These are phyloP conservation scores for Epirrita christyi DNA, from an alignment of 2,888 invertebrate species.

Conservation along the genomic window DNA sequence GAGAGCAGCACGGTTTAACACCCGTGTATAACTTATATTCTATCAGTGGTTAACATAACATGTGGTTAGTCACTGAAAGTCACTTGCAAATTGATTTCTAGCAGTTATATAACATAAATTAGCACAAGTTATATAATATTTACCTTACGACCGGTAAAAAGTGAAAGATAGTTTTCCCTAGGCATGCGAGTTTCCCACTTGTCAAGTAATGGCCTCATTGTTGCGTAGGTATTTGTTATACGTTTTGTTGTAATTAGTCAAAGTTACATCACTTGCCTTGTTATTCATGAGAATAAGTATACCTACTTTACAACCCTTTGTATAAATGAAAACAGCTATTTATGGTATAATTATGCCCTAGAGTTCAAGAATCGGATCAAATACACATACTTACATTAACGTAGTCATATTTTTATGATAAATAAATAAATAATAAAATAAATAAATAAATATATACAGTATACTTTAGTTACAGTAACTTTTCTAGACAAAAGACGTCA, in stretches of 20 bases:
- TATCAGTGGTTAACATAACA: no score
- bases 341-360: no score
- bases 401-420: no score
- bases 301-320: constrained; percentile 9
- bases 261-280: constrained; percentile 22
- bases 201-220: constrained; percentile 38
- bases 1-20: no score
- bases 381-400: no score
- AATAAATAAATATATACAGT: background rate
- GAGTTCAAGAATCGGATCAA: no score
- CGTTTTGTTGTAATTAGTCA: constrained; percentile 24
- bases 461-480: background rate
- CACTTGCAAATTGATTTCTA: constrained; percentile 15
- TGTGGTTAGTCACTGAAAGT: constrained; percentile 1
- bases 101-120: constrained; percentile 19
- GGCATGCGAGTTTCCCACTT: constrained; percentile 49
- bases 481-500: constrained; percentile 9
- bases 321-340: background rate
- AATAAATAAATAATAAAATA: no score
- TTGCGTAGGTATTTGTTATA: constrained; percentile 33
- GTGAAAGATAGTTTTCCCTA: constrained; percentile 48
- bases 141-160: constrained; percentile 48
- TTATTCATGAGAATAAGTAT: background rate
- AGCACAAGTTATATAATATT: constrained; percentile 41
- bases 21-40: no score